Evolutionary conservation across 2,888 invertebrate species (phyloP).

Genomic region (Luperina nickerlii): DNA sequence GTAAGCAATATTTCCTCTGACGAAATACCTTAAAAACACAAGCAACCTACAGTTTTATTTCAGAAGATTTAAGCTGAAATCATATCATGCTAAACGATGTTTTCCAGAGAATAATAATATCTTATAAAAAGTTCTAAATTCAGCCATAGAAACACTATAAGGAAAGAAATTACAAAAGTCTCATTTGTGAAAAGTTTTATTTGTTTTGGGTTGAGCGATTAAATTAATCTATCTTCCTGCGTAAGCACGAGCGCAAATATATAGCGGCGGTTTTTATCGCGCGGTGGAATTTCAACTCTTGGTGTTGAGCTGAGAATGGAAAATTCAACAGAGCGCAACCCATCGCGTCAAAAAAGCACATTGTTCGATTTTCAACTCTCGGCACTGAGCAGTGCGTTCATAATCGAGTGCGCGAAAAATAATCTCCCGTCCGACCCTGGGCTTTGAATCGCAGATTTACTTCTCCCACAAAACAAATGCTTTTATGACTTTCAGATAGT

Average conservation of each 20-base stretch:
- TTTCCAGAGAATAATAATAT: slow-evolving; percentile 17
- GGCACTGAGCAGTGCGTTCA: too few species aligned
- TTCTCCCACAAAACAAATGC: too few species aligned
- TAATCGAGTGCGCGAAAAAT: too few species aligned
- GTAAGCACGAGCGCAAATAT: background rate
- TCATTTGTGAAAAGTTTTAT: background rate
- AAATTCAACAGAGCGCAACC: too few species aligned
- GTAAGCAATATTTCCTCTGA: slow-evolving; percentile 8
- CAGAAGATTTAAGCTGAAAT: background rate
- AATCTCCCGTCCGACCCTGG: too few species aligned
- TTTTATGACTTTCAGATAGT: background rate
- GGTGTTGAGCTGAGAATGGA: too few species aligned
- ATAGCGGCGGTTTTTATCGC: background rate
- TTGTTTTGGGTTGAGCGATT: background rate
- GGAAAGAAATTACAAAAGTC: slow-evolving; percentile 18
- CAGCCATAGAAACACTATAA: slow-evolving; percentile 39
- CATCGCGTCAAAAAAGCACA: background rate
- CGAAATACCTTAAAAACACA: slow-evolving; percentile 25
- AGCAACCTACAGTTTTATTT: background rate
- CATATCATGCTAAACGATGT: background rate
- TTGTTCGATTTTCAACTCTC: background rate
- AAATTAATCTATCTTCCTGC: background rate
- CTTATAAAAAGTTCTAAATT: slow-evolving; percentile 35
- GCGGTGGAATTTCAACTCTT: too few species aligned
- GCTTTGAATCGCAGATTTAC: background rate